Percentiles rank a stretch among this genome's conserved stretches.
phyloP scores from a whole-genome alignment of 2,113 vertebrate genomes.

The Bucco capensis region DNA sequence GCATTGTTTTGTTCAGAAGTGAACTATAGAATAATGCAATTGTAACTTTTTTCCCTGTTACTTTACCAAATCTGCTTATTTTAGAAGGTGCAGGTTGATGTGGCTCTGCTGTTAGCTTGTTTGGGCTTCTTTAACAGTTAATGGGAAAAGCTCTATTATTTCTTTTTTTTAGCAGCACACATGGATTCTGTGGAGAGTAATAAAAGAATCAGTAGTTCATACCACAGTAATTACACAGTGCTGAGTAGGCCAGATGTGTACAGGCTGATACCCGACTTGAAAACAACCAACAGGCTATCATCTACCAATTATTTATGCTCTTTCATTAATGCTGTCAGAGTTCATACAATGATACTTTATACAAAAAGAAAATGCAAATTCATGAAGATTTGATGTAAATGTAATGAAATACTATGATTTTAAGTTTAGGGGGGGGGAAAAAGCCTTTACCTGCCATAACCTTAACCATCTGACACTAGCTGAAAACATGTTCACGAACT shows the following conservation, averaged over 20 bases:
- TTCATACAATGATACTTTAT: not conserved
- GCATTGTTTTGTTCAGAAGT: not conserved
- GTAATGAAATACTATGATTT: not conserved
- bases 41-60: not conserved
- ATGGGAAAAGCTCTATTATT: not conserved
- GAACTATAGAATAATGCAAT: not conserved
- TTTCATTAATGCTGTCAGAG: not conserved
- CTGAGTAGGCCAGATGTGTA: not conserved
- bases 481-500: not conserved
- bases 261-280: not conserved
- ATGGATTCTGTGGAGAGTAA: not conserved
- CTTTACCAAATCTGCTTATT: not conserved
- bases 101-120: not conserved
- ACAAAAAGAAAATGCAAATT: not conserved
- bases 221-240: not conserved
- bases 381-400: not conserved
- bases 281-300: not conserved
- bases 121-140: not conserved
- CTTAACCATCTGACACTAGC: not conserved
- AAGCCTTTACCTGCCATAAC: not conserved
- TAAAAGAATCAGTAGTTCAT: not conserved
- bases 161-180: not conserved
- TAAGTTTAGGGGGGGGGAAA: conserved; percentile 23
- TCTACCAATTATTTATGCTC: not conserved
- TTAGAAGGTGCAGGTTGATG: not conserved